phyloP scores from a whole-genome alignment of 1,140 invertebrate genomes.

The Lasioglossum baleicum region DNA sequence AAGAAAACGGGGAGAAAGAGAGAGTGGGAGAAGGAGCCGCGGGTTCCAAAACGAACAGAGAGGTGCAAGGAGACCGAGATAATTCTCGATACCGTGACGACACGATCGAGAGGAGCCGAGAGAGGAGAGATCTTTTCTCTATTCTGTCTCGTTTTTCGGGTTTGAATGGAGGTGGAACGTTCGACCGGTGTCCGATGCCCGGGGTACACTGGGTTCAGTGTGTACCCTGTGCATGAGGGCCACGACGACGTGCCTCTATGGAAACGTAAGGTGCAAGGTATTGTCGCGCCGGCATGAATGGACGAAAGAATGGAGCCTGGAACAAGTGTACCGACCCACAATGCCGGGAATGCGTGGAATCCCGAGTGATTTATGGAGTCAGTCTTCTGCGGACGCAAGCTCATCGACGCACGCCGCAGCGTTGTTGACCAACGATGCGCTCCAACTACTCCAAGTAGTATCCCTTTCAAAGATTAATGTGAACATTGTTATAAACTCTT shows the following conservation, averaged over 20 bases:
- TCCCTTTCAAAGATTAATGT: no score
- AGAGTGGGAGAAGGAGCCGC: neutral
- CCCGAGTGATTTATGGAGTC: slow-evolving; percentile 70
- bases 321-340: slow-evolving; percentile 75
- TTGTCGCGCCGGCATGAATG: slow-evolving; percentile 75
- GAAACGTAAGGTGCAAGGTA: slow-evolving; percentile 74
- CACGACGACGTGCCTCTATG: slow-evolving; percentile 34
- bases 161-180: slow-evolving; percentile 66
- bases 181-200: slow-evolving; percentile 29
- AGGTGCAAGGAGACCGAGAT: slow-evolving; percentile 55
- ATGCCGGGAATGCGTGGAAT: slow-evolving; percentile 70
- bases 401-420: slow-evolving; percentile 16
- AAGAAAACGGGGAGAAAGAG: slow-evolving; percentile 26
- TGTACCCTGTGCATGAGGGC: slow-evolving; percentile 16
- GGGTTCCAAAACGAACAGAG: neutral
- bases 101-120: slow-evolving; percentile 57
- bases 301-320: slow-evolving; percentile 62
- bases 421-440: neutral
- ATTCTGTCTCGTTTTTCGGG: slow-evolving; percentile 52
- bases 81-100: slow-evolving; percentile 72
- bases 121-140: slow-evolving; percentile 36
- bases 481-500: no score
- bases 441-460: no score
- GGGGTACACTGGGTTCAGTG: neutral
- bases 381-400: neutral